Conservation (phyloP, 2,888 invertebrate genomes). For the Calameuta idolon region DNA sequence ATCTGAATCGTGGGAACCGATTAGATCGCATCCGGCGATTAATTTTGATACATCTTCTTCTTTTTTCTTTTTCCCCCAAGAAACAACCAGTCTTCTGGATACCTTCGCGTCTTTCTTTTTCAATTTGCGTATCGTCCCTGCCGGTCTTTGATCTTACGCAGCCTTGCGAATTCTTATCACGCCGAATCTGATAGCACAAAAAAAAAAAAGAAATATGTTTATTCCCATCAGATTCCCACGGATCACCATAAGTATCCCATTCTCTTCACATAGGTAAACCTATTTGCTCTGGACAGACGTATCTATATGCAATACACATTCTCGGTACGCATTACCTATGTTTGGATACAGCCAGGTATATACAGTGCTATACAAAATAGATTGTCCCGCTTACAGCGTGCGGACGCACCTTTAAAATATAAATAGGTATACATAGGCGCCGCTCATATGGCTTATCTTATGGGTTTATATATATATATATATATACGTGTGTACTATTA, state of each 20-base stretch:
- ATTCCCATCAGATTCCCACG: background rate
- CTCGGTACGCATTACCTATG: background rate
- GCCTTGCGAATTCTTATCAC: background rate
- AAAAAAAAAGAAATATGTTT: background rate
- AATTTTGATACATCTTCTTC: constrained; percentile 43
- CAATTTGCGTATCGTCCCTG: background rate
- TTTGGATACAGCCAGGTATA: background rate
- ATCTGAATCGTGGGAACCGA: constrained; percentile 57
- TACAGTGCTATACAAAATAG: background rate
- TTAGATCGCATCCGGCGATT: constrained; percentile 64
- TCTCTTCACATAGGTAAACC: background rate
- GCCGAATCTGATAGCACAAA: background rate
- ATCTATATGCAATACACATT: background rate
- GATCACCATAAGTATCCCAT: background rate
- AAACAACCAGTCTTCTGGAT: background rate
- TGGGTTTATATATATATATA: background rate
- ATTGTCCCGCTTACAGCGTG: background rate
- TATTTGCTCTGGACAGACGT: background rate
- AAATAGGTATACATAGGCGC: background rate
- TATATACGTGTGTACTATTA: background rate
- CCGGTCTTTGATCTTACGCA: background rate
- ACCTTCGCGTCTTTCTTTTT: background rate
- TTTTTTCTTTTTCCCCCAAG: background rate
- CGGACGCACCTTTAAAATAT: background rate
- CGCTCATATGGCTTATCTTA: background rate